Evolutionary conservation across 2,888 invertebrate species (phyloP).

Genomic region (Xestia sexstrigata): DNA sequence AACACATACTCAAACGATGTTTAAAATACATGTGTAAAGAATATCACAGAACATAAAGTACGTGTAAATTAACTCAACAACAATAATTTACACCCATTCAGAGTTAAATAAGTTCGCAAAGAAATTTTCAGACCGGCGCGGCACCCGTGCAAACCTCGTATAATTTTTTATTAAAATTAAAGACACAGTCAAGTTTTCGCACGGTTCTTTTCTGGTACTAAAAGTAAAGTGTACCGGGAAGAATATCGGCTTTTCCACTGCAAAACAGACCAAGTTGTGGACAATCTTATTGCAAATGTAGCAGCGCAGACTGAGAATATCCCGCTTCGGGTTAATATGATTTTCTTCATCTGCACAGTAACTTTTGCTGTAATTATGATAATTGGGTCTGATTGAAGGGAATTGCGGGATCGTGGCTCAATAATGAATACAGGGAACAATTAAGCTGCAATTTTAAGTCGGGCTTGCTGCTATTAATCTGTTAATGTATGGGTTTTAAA

Average conservation of each 20-base stretch:
- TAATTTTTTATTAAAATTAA: slow-evolving; percentile 57
- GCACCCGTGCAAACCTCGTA: slow-evolving; percentile 26
- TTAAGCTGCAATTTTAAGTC: slow-evolving; percentile 17
- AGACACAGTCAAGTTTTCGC: slow-evolving; percentile 54
- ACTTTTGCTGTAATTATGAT: slow-evolving; percentile 48
- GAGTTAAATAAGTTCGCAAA: slow-evolving; percentile 48
- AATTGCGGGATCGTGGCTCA: slow-evolving; percentile 29
- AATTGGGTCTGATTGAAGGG: slow-evolving; percentile 43
- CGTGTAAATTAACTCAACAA: slow-evolving; percentile 41
- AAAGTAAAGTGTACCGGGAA: slow-evolving; percentile 56
- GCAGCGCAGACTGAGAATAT: slow-evolving; percentile 29
- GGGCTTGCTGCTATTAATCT: not conserved
- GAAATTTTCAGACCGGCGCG: slow-evolving; percentile 51
- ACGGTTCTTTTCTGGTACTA: slow-evolving; percentile 56
- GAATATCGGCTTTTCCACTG: slow-evolving; percentile 48
- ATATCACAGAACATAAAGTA: slow-evolving; percentile 20
- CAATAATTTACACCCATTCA: slow-evolving; percentile 55
- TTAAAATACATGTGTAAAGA: not conserved
- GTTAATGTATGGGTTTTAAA: not conserved
- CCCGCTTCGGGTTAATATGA: slow-evolving; percentile 43
- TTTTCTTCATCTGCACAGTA: slow-evolving; percentile 38
- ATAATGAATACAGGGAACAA: slow-evolving; percentile 30
- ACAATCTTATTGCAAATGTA: slow-evolving; percentile 54
- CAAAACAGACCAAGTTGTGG: slow-evolving; percentile 51
- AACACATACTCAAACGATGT: not conserved